A percentile compares a stretch with the other conserved stretches of the same genome.
These are phyloP conservation scores for Hoplostethus atlanticus DNA, from an alignment of 2,797 vertebrate genomes.

Conservation along the genomic window DNA sequence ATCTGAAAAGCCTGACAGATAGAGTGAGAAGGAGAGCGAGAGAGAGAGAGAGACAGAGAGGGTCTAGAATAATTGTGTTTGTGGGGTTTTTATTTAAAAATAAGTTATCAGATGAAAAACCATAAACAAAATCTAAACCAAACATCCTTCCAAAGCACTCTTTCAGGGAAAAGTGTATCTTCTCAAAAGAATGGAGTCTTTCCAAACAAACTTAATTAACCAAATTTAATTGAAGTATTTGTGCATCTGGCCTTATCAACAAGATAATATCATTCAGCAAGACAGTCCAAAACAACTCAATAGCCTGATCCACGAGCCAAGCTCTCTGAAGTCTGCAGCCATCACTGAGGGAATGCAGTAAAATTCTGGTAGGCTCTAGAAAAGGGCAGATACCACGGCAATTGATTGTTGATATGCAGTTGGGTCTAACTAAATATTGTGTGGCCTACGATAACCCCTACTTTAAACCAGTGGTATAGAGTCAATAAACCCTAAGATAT, in stretches of 20 bases:
- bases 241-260: slow-evolving; percentile 30
- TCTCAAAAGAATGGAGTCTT: slow-evolving; percentile 3
- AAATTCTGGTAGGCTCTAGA: neutral
- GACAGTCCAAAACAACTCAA: neutral
- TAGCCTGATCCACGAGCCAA: neutral
- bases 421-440: neutral
- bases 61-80: neutral
- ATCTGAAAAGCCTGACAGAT: slow-evolving; percentile 17
- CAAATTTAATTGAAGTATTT: slow-evolving; percentile 47
- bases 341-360: neutral
- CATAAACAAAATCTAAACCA: slow-evolving; percentile 21
- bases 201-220: slow-evolving; percentile 36
- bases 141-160: slow-evolving; percentile 7
- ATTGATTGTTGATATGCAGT: too few relatives aligned
- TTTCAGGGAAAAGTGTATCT: neutral
- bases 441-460: neutral
- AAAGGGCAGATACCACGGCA: too few relatives aligned
- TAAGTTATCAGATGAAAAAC: slow-evolving; percentile 5
- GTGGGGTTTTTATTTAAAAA: neutral
- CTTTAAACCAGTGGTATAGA: neutral
- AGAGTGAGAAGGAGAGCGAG: slow-evolving; percentile 16
- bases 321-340: neutral
- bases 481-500: neutral
- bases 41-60: neutral
- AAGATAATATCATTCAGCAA: slow-evolving; percentile 1